Base-by-base conservation (phyloP, 2,113 vertebrate species). In the Entosphenus tridentatus region DNA sequence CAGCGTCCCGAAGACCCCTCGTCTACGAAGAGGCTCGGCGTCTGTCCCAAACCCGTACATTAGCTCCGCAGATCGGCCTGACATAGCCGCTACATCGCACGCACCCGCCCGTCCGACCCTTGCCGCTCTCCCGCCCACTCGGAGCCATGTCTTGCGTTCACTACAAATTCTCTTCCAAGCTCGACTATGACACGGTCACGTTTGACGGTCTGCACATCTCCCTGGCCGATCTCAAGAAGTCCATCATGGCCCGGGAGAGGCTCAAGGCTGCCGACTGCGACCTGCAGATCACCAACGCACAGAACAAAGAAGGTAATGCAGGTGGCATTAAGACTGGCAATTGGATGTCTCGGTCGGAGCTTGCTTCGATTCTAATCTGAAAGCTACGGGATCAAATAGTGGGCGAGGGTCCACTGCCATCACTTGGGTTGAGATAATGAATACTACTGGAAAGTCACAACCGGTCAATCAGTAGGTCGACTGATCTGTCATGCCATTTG, bases 101-200 rank as follows among this genome's bases (percentile, higher is more conserved):
- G 21, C 62, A 11, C 62, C 62, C 62, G 62, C 62, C 62, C 62
- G 62, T 9, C 8, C 62, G n/a, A 65, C 62, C 62, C 21, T 65
- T 11, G 62, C 62, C 62, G 62, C n/a, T n/a, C 21, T 65, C 10
- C 39, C 39, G 39, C 39, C 39, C 39, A 39, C 39, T 39, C 39
- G 39, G 39, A 39, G 39, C 39, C 39, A 97, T 97, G 93, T 83
- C 88, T 77, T 90, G 89, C 78, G 81, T 96, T 70, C 93, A 95
- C 73, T 96, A 97, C 76, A 95, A 97, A 78, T 97, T 97, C 79
- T 93, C 86, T 59, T 92, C 90, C 55, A 96, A 90, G 80, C 91
- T 91, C 69, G 87, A 86, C 82, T 93, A 91, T 79, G 87, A 95
- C 74, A 95, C 87, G 71, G 87, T 91, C 81, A 84, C 90, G 72